Base-by-base conservation (phyloP, 2,888 invertebrate genomes). In the Aphodius sticticus region DNA sequence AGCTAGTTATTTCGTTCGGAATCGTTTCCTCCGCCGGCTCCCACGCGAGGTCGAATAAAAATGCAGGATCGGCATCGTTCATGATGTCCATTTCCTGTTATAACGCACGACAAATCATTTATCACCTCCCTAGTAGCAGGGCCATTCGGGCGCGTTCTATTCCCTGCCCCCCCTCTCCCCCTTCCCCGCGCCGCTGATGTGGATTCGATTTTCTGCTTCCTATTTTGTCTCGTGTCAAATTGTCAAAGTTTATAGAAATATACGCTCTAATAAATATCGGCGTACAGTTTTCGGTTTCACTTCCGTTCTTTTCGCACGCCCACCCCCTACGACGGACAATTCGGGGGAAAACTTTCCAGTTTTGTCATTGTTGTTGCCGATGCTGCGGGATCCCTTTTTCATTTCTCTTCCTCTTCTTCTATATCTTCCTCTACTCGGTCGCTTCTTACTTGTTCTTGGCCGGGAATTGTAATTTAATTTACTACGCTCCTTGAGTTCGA, bases 181-280 rank as follows among this genome's bases (percentile, higher is more conserved):
- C 53, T 0, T 7, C 53, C 12, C 36, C 26, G 74, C 26, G 72
- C 72, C 37, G 26, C 69, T 77, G 79, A 79, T 77, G 77, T 74
- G 69, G 72, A 77, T 79, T 79, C 79, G 77, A 77, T 79, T 79
- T 79, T 79, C 79, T 74, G 79, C 77, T 77, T 79, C 77, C 77
- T 77, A 79, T 79, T 79, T 79, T 76, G 77, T 79, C 79, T 71
- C 70, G 77, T 77, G 79, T 79, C 79, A 79, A 79, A 74, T 77
- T 79, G 79, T 79, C 79, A 79, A 79, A 79, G 79, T 79, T 79
- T 79, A 79, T 77, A 79, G 79, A 79, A 77, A 77, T 79, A 77
- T 77, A 77, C 77, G 79, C 79, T 79, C 79, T 79, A 79, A 79
- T 79, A 79, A 79, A 77, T 79, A 79, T 72, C 76, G 77, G 74